These are phyloP conservation scores for Hylaea fasciaria DNA, from an alignment of 2,888 invertebrate genomes.

Conservation along the genomic window DNA sequence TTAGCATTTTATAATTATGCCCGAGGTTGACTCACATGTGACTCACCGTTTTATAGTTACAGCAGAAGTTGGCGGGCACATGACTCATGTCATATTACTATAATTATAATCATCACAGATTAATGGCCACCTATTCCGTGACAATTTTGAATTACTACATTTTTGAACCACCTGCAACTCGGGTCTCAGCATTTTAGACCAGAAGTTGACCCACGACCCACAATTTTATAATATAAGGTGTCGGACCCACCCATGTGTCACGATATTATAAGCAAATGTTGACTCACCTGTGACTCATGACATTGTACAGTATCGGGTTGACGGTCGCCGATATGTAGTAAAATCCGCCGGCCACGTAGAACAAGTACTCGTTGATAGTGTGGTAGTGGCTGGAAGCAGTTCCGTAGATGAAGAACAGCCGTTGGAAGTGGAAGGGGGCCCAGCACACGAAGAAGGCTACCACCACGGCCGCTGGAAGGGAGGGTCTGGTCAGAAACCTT, in stretches of 20 bases:
- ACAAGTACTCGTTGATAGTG: slow-evolving; percentile 91
- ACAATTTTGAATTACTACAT: neutral
- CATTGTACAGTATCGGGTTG: slow-evolving; percentile 94
- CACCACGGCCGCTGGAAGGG: slow-evolving; percentile 92
- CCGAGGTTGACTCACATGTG: too few relatives aligned
- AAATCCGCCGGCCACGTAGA: slow-evolving; percentile 90
- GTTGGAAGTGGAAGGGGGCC: slow-evolving; percentile 98
- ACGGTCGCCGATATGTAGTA: slow-evolving; percentile 94
- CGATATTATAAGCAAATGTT: neutral
- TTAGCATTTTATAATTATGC: too few relatives aligned
- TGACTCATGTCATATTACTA: too few relatives aligned
- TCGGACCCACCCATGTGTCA: neutral
- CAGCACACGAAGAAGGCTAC: slow-evolving; percentile 97
- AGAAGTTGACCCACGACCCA: too few relatives aligned
- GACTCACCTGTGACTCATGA: slow-evolving; percentile 87
- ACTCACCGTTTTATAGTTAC: too few relatives aligned
- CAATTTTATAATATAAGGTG: too few relatives aligned
- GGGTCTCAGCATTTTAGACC: slow-evolving; percentile 68
- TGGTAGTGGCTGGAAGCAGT: slow-evolving; percentile 85
- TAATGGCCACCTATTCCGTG: neutral
- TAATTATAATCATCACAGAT: too few relatives aligned
- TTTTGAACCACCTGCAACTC: slow-evolving; percentile 77
- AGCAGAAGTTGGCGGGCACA: too few relatives aligned
- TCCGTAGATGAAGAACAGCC: slow-evolving; percentile 92
- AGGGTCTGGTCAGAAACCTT: slow-evolving; percentile 5